Conservation (phyloP, 2,797 vertebrate genomes). For the Peromyscus attwateri region DNA sequence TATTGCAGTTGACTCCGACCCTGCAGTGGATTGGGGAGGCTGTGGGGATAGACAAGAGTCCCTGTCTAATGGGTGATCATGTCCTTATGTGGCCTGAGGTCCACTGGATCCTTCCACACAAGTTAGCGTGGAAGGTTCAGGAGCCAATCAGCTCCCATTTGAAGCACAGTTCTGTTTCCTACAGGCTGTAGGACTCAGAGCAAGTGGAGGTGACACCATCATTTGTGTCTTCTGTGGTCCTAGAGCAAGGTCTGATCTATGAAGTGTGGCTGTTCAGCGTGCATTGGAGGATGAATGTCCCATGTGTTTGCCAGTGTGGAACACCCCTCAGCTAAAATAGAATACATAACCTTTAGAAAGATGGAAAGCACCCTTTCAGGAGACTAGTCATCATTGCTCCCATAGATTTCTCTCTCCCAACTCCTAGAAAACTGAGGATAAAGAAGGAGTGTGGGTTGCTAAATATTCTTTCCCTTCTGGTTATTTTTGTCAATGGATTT, state of each 20-base stretch:
- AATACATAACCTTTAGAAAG: neutral
- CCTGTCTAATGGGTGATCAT: too few relatives aligned
- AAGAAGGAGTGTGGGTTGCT: neutral
- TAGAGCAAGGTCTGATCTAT: neutral
- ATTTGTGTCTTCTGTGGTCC: neutral
- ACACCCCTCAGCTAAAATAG: neutral
- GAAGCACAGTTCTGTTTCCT: neutral
- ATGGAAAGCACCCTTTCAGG: neutral
- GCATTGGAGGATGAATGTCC: neutral
- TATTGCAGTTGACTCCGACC: neutral
- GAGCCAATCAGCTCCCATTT: neutral
- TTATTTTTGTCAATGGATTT: neutral
- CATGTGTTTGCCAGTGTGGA: neutral
- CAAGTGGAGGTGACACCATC: neutral
- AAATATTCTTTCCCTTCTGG: neutral
- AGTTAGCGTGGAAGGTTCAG: neutral
- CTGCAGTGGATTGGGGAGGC: neutral
- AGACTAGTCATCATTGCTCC: neutral
- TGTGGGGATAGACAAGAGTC: neutral
- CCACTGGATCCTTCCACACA: neutral
- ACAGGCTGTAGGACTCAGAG: neutral
- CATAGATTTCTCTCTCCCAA: neutral
- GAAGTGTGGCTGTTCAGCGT: neutral
- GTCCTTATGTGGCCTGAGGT: neutral
- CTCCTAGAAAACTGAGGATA: conserved; percentile 59